Evolutionary conservation across 2,113 vertebrate genomes (phyloP).

Genomic region (Paradoxurus hermaphroditus): DNA sequence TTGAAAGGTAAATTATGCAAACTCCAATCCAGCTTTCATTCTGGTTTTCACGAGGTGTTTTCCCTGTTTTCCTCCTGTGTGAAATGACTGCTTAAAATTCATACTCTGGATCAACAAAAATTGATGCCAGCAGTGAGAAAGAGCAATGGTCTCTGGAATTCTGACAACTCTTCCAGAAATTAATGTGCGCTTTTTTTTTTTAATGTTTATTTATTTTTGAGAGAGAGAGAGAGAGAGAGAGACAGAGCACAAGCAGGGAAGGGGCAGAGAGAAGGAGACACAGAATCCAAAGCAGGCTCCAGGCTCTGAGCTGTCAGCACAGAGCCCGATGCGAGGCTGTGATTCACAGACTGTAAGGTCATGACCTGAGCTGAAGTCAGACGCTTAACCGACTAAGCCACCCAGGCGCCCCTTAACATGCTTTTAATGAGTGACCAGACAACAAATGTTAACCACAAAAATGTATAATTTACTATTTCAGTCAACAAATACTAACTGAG

Average conservation of each 20-base stretch:
- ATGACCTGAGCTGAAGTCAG: no score
- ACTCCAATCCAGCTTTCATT: constrained; percentile 50
- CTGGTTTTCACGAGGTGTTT: constrained; percentile 31
- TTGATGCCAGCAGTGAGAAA: not conserved
- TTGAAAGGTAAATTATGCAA: constrained; percentile 68
- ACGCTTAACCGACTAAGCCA: no score
- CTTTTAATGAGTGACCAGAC: constrained; percentile 5
- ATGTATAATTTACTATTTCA: not conserved
- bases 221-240: no score
- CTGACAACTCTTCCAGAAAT: not conserved
- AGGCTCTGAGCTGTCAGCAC: no score
- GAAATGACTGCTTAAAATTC: constrained; percentile 55
- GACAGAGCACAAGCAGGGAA: no score
- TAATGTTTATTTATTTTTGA: no score
- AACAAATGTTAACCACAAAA: not conserved
- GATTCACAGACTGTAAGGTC: no score
- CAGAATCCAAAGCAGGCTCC: no score
- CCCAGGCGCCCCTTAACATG: not conserved
- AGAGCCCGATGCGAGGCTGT: no score
- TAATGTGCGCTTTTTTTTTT: not conserved
- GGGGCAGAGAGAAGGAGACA: no score
- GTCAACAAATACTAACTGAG: not conserved
- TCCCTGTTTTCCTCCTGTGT: constrained; percentile 33
- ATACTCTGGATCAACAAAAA: not conserved
- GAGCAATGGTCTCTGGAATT: not conserved